Base-by-base conservation (phyloP, 2,113 vertebrate species). In the Oreotragus oreotragus region DNA sequence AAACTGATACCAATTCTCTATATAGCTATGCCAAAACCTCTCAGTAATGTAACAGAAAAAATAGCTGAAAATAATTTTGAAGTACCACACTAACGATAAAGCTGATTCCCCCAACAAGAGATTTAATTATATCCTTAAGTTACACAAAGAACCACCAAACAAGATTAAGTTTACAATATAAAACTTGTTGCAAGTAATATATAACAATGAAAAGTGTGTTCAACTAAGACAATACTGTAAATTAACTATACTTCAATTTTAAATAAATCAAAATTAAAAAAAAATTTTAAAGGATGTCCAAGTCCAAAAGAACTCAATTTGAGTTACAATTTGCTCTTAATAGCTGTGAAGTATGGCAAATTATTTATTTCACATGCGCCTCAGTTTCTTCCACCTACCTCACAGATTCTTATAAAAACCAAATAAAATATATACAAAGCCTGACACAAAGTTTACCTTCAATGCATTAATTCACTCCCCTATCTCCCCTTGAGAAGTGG, bases 81-180 rank as follows among this genome's bases (percentile, higher is more conserved):
- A 79, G 89, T 47, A 81, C 30, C 30, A 77, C 19, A 43, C 25
- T 83, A 81, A 92, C 27, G 4, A 92, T 51, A 95, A 94, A 91
- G 6, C n/a, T 83, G 36, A 36, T 60, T 88, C 81, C 23, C 36
- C 73, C 66, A 81, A 86, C 6, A 83, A 89, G 27, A 13, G 15
- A 92, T 85, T 89, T 51, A 89, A 89, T 51, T 96, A 91, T 91
- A 96, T 87, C 73, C 64, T 57, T 80, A 92, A 85, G 33, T 62
- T 15, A 96, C 23, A 73, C 7, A 33, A 79, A 49, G 15, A 77
- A 73, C 85, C 17, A 85, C 21, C 19, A 81, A 97, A 73, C 36
- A 47, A 84, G 45, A 51, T 79, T 88, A 86, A 95, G 57, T 30
- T 55, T 53, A 89, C 15, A 95, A 28, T 53, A 83, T 57, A 94